Evolutionary conservation across 2,888 invertebrate species (phyloP), one percentile per base, ranked within the genome.

Genomic region (Conistra vaccinii): DNA sequence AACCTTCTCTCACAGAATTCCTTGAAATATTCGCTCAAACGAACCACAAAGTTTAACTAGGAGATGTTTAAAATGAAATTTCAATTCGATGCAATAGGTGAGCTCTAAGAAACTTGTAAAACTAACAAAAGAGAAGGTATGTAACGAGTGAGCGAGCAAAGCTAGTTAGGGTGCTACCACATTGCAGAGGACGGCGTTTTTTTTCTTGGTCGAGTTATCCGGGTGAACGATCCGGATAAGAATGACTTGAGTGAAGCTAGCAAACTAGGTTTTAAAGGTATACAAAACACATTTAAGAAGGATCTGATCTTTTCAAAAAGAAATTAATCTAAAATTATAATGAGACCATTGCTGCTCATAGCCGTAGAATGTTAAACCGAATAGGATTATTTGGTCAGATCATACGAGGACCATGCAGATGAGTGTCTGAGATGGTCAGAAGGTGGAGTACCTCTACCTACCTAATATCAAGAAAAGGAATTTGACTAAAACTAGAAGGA

Each of bases 61-160:
- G 26, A 61, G 76, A 68, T 77, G 48, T 78, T 81, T 80, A 29
- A 77, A 76, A 85, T 83, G 53, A 85, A 79, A 82, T 85, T 85
- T 78, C 71, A 79, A 80, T 87, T 82, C 70, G 67, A 77, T 80
- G 79, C 75, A 78, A 83, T 81, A 83, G 68, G 68, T 87, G 63
- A 79, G 69, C 67, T 58, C 63, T 78, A 79, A 87, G 80, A 75
- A 84, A 84, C 29, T 82, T 82, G 78, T 87, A 78, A 58, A 73
- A 74, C 79, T 51, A 66, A 81, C 78, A 73, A 78, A 81, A 83
- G 73, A 57, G 20, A 12, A 69, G 76, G 42, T 62, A 57, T 76
- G 73, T 74, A 69, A 65, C 81, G 67, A 79, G 17, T 58, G 78
- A 78, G 67, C 68, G 70, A 69, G 73, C 60, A 65, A 71, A 76